Base-by-base conservation (phyloP, 2,888 invertebrate species). In the Chymomyza amoena region DNA sequence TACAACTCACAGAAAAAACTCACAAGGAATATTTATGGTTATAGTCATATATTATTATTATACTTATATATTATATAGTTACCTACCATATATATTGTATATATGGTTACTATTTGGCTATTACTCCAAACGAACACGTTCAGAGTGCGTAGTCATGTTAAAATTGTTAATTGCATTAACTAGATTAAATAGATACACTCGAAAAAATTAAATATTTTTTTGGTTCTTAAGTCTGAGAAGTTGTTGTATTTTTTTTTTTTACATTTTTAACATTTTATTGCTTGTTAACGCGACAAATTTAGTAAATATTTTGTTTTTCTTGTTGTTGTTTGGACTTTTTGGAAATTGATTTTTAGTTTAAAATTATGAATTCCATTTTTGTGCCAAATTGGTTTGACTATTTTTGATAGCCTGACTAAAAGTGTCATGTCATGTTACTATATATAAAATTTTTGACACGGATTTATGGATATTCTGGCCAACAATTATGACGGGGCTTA, bases 141-240 rank as follows among this genome's bases (percentile, higher is more conserved):
- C 39, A 13, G 13, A 80, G 78, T 81, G 76, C 76, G 80, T 78
- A 89, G 89, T 90, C 90, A 88, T 89, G 87, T 88, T 83, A 87
- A 85, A 82, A 84, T 85, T 84, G 83, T 89, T 90, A 90, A 90
- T 90, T 90, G 88, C 87, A 90, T 90, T 90, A 90, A 89, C 83
- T 90, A 82, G 89, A 87, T 81, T 90, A 88, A 88, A 90, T 89
- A 90, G 85, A 85, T 90, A 82, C 71, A 79, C 83, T 6, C 25
- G 15, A 32, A 32, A 32, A 32, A 32, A 32, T 13, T n/a, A 4
- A 32, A 28, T 59, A 28, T 5, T 18, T 25, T 45, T 28, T 25
- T 18, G 51, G 7, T 32, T 61, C 45, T 39, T n/a, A 5, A 62
- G 18, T 45, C n/a, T 1, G 0, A 10, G 18, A 51, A n/a, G 15